Conservation (phyloP, 2,888 invertebrate species). For the Selenia dentaria region DNA sequence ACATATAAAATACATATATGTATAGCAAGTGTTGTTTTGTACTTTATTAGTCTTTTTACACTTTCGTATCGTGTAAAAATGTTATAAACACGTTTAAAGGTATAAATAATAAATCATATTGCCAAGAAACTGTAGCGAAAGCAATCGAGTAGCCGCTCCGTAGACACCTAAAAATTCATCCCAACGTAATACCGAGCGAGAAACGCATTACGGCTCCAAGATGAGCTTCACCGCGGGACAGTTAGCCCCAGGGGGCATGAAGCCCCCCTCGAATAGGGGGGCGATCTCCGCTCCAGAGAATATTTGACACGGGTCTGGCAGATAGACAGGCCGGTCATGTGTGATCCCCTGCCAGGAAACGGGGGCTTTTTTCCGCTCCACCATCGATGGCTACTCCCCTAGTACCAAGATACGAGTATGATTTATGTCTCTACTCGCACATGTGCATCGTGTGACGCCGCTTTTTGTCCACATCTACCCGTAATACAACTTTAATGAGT, state of each 20-base stretch:
- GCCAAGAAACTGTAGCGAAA: slow-evolving; percentile 30
- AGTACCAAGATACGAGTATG: slow-evolving; percentile 76
- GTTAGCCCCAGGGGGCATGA: slow-evolving; percentile 76
- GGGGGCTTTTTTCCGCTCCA: slow-evolving; percentile 79
- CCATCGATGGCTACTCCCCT: slow-evolving; percentile 74
- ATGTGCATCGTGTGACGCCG: slow-evolving; percentile 72
- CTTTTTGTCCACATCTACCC: slow-evolving; percentile 61
- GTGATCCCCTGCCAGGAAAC: slow-evolving; percentile 82
- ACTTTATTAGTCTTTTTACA: too few relatives aligned
- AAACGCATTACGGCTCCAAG: slow-evolving; percentile 82
- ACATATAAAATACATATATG: too few relatives aligned
- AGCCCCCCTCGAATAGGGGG: slow-evolving; percentile 59
- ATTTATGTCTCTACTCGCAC: slow-evolving; percentile 78
- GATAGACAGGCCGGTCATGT: slow-evolving; percentile 85
- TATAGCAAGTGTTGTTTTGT: too few relatives aligned
- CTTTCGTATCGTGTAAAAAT: too few relatives aligned
- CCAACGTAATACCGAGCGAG: slow-evolving; percentile 69
- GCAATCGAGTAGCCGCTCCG: slow-evolving; percentile 24
- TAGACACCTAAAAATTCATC: slow-evolving; percentile 76
- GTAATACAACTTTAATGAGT: slow-evolving; percentile 59
- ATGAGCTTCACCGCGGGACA: slow-evolving; percentile 84
- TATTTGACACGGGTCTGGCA: slow-evolving; percentile 85
- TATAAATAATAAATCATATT: slow-evolving; percentile 9
- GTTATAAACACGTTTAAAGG: background rate
- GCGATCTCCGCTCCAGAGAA: slow-evolving; percentile 83